Evolutionary conservation across 2,888 invertebrate species (phyloP), one percentile per base, ranked within the genome.

Genomic region (Catocala fraxini): DNA sequence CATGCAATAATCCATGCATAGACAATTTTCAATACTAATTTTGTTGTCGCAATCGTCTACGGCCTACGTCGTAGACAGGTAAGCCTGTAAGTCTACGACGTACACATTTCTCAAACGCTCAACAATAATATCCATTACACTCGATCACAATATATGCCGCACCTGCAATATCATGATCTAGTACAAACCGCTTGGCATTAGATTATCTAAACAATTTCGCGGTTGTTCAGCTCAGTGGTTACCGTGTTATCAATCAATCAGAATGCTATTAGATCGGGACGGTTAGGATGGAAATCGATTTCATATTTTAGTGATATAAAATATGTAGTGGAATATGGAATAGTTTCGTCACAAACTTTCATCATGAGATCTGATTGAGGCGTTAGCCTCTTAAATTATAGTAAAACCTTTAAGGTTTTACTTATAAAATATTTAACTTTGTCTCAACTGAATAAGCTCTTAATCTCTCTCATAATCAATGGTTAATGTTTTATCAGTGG

Each of bases 201-300:
- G 48, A 71, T 71, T 59, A 59, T 59, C 54, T 45, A 49, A 63
- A 72, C 62, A 69, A 75, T 65, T 65, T 65, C 46, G 56, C 49
- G 11, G 46, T 51, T 45, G 25, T 46, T 15, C 60, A 59, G 63
- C 10, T 61, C 59, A 53, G 42, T 42, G 64, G 60, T 65, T 68
- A 43, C 25, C 48, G 35, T 48, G 59, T 61, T 73, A 72, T 59
- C 49, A 60, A 66, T 75, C 64, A 69, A 72, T 75, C 58, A 52
- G 12, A 5, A 48, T 42, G 60, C 25, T 56, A 71, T 71, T 63
- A 63, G 42, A 52, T 63, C 4, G 39, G 43, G 46, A 10, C 34
- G 42, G 55, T 54, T 59, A 39, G 39, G 42, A 43, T 59, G 35
- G 15, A 55, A 65, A 59, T 46, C 34, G n/a, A 65, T 53, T 42